Percentiles rank a stretch among this genome's conserved stretches.
phyloP scores from a whole-genome alignment of 2,113 vertebrate genomes.

The Tetraodon nigroviridis region DNA sequence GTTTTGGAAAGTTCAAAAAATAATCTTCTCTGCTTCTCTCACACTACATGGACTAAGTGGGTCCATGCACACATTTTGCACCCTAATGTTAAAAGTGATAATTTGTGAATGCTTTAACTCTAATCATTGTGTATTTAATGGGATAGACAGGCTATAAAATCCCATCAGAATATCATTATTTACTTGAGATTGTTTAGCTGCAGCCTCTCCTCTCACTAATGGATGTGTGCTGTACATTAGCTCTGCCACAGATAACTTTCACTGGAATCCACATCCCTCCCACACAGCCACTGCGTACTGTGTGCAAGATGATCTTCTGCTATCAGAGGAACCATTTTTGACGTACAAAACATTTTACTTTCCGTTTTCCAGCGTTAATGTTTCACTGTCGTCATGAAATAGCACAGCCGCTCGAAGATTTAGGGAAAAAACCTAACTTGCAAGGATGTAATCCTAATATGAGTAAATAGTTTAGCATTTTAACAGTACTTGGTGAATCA shows the following conservation, averaged over 20 bases:
- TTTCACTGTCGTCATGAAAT: too few relatives aligned
- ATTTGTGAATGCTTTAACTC: constrained; percentile 62
- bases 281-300: not conserved
- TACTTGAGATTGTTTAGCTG: constrained; percentile 55
- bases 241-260: constrained; percentile 57
- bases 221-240: constrained; percentile 64
- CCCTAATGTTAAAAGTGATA: constrained; percentile 65
- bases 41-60: constrained; percentile 57
- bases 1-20: constrained; percentile 29
- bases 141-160: constrained; percentile 66
- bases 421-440: too few relatives aligned
- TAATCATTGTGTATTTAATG: constrained; percentile 64
- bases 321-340: too few relatives aligned
- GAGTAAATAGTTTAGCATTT: too few relatives aligned
- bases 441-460: too few relatives aligned
- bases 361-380: too few relatives aligned
- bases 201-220: constrained; percentile 57
- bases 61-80: constrained; percentile 54
- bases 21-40: constrained; percentile 33
- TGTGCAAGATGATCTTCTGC: not conserved
- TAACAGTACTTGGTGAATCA: too few relatives aligned
- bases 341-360: too few relatives aligned
- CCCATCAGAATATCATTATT: constrained; percentile 64
- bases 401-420: too few relatives aligned
- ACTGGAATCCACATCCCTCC: constrained; percentile 30